phyloP scores from a whole-genome alignment of 1,140 invertebrate genomes.

The Polypedilum vanderplanki region DNA sequence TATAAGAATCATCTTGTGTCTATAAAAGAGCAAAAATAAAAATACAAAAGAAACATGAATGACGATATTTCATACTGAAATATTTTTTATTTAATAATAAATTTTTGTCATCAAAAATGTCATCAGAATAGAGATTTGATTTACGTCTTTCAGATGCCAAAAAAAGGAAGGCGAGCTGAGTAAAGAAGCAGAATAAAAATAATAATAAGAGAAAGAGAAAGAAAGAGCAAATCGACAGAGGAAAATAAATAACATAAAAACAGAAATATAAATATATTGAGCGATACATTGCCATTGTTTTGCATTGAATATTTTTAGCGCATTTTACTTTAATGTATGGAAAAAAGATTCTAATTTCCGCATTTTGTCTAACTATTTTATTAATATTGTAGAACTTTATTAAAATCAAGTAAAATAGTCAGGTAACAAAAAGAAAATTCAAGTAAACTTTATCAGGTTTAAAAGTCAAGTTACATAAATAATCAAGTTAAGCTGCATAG shows the following conservation, averaged over 20 bases:
- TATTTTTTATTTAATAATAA: slow-evolving; percentile 17
- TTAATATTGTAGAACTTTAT: too few relatives aligned
- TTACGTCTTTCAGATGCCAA: slow-evolving; percentile 22
- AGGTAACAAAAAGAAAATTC: too few relatives aligned
- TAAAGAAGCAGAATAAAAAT: not conserved
- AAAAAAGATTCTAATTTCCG: too few relatives aligned
- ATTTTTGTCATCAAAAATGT: slow-evolving; percentile 27
- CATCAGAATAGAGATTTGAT: slow-evolving; percentile 28
- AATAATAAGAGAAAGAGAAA: not conserved
- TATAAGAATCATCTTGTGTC: too few relatives aligned
- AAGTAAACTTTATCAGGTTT: too few relatives aligned
- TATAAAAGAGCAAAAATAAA: not conserved
- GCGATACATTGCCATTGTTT: slow-evolving; percentile 17
- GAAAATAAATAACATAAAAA: not conserved
- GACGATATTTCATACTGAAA: not conserved
- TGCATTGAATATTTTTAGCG: slow-evolving; percentile 12
- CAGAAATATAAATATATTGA: slow-evolving; percentile 3
- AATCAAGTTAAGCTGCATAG: too few relatives aligned
- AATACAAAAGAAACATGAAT: not conserved
- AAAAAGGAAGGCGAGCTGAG: not conserved
- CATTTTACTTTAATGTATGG: too few relatives aligned
- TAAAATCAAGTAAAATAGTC: too few relatives aligned
- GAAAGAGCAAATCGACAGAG: not conserved
- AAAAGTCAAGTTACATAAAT: too few relatives aligned
- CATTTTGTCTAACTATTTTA: too few relatives aligned